phyloP scores from a whole-genome alignment of 1,140 invertebrate genomes.

The Calycopis cecrops region DNA sequence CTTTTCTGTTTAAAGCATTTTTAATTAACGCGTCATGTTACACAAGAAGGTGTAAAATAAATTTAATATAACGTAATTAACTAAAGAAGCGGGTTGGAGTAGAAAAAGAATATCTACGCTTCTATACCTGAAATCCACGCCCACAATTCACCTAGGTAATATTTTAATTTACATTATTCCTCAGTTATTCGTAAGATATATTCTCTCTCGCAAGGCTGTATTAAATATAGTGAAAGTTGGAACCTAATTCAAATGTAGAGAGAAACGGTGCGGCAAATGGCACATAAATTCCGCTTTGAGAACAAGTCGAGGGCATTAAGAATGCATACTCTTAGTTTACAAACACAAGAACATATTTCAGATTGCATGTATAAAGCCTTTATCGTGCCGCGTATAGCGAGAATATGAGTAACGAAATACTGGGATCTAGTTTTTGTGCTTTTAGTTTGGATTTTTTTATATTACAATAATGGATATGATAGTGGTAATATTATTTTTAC shows the following conservation, averaged over 20 bases:
- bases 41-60: too few relatives aligned
- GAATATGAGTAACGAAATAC: too few relatives aligned
- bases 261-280: constrained; percentile 50
- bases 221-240: constrained; percentile 37
- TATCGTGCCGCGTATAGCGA: not conserved
- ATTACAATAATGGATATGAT: too few relatives aligned
- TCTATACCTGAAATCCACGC: too few relatives aligned
- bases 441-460: too few relatives aligned
- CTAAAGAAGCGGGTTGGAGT: too few relatives aligned
- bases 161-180: constrained; percentile 13
- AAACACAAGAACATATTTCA: constrained; percentile 20
- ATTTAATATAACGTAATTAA: too few relatives aligned
- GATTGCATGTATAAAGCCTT: constrained; percentile 11
- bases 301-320: constrained; percentile 55
- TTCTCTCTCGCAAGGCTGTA: constrained; percentile 18
- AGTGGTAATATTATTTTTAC: too few relatives aligned
- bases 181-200: constrained; percentile 16
- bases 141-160: not conserved
- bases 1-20: too few relatives aligned
- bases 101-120: too few relatives aligned
- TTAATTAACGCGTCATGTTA: too few relatives aligned
- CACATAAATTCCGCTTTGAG: constrained; percentile 55
- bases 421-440: too few relatives aligned
- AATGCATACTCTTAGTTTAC: constrained; percentile 48
- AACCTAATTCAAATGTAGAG: constrained; percentile 45